Evolutionary conservation across 2,797 vertebrate genomes (phyloP).

Genomic region (Takifugu rubripes): DNA sequence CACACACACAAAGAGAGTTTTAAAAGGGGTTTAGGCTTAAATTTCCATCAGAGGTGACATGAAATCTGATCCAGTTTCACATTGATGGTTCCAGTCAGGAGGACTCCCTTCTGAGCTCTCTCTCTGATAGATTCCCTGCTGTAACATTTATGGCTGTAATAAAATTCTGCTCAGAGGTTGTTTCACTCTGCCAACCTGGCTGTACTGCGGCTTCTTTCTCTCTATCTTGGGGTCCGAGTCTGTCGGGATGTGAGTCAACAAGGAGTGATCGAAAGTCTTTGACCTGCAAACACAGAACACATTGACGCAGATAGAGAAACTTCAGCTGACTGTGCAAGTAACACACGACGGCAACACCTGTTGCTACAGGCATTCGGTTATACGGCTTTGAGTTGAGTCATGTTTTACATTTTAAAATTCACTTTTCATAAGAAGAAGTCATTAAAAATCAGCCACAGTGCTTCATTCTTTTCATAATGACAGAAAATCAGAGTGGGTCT

Average conservation of each 20-base stretch:
- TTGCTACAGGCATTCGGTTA: too few species aligned
- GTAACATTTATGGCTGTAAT: conserved; percentile 5
- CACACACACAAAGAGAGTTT: conserved; percentile 3
- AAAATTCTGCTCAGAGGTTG: not conserved
- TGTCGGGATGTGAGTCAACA: conserved; percentile 69
- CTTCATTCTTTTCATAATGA: not conserved
- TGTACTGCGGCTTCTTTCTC: conserved; percentile 86
- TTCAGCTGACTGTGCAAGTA: not conserved
- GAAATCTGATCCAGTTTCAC: too few species aligned
- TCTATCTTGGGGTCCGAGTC: conserved; percentile 83
- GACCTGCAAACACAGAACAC: conserved; percentile 67
- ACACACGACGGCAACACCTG: not conserved
- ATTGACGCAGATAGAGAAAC: not conserved
- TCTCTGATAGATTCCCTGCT: fast-evolving
- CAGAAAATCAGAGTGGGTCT: not conserved
- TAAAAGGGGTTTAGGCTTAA: not conserved
- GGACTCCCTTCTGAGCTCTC: not conserved
- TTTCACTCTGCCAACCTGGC: conserved; percentile 74
- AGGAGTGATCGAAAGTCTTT: conserved; percentile 81
- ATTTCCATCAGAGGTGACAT: too few species aligned
- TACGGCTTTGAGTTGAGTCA: not conserved
- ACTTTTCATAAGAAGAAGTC: too few species aligned
- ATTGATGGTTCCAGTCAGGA: too few species aligned
- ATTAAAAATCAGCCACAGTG: too few species aligned
- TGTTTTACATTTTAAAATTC: too few species aligned